Conservation (phyloP, 2,797 vertebrate species). For the Melanotaenia boesemani region DNA sequence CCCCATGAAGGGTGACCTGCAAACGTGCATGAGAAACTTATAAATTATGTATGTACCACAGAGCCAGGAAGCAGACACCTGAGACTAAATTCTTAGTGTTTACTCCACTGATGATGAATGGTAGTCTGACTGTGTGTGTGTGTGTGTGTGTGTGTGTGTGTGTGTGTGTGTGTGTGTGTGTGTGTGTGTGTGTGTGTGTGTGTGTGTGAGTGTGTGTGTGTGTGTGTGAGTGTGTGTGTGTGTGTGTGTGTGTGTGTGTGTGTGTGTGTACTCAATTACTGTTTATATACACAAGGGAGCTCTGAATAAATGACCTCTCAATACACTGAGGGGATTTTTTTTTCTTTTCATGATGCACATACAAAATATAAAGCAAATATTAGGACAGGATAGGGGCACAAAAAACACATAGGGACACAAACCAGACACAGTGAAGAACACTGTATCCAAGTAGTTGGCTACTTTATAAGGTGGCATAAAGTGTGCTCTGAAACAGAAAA, state of each 20-base stretch:
- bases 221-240: slow-evolving; percentile 15
- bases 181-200: slow-evolving; percentile 17
- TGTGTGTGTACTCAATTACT: slow-evolving; percentile 44
- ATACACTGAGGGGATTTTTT: slow-evolving; percentile 47
- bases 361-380: slow-evolving; percentile 61
- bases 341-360: slow-evolving; percentile 44
- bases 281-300: slow-evolving; percentile 57
- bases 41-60: background rate
- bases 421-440: slow-evolving; percentile 27
- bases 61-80: slow-evolving; percentile 5
- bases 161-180: slow-evolving; percentile 19
- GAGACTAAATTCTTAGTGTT: slow-evolving; percentile 22
- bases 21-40: too few species aligned
- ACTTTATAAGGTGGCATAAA: slow-evolving; percentile 10
- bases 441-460: background rate
- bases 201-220: slow-evolving; percentile 14
- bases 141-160: slow-evolving; percentile 17
- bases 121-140: slow-evolving; percentile 15
- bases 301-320: slow-evolving; percentile 58
- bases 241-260: slow-evolving; percentile 21
- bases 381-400: slow-evolving; percentile 42
- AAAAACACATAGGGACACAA: slow-evolving; percentile 48
- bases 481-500: background rate
- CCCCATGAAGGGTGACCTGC: too few species aligned
- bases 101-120: slow-evolving; percentile 52